These are phyloP conservation scores for Busseola fusca DNA, from an alignment of 2,888 invertebrate genomes.

Conservation along the genomic window DNA sequence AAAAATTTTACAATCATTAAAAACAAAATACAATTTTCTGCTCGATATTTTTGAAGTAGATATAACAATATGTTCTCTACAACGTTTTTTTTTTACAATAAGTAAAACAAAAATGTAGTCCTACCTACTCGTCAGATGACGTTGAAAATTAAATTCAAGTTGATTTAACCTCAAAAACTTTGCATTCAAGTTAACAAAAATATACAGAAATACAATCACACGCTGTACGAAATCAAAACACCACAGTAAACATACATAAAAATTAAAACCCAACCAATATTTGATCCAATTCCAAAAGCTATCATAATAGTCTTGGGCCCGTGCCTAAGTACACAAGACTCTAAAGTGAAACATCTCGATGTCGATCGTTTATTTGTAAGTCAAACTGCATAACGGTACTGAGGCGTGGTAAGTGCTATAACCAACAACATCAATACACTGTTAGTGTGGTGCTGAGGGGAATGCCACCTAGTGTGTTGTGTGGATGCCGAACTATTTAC, in stretches of 20 bases:
- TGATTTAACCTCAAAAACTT: background rate
- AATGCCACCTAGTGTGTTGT: constrained; percentile 79
- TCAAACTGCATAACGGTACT: constrained; percentile 81
- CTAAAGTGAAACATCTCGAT: constrained; percentile 81
- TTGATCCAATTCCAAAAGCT: constrained; percentile 62
- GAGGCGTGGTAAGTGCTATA: constrained; percentile 81
- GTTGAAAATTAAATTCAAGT: background rate
- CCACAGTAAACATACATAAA: constrained; percentile 11
- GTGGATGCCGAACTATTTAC: constrained; percentile 50
- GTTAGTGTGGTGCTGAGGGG: constrained; percentile 73
- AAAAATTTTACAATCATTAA: background rate
- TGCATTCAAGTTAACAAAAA: background rate
- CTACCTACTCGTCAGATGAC: background rate
- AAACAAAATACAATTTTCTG: background rate
- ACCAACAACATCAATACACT: constrained; percentile 84
- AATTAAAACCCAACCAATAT: constrained; percentile 50
- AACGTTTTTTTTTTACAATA: background rate
- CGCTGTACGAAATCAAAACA: constrained; percentile 8
- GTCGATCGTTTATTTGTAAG: constrained; percentile 80
- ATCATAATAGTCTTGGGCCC: constrained; percentile 57
- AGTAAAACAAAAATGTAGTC: background rate
- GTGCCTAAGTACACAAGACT: constrained; percentile 58
- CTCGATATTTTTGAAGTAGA: background rate
- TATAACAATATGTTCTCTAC: too few species aligned
- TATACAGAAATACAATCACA: background rate